Evolutionary conservation across 2,797 vertebrate genomes (phyloP).

Genomic region (Pelobates cultripes): DNA sequence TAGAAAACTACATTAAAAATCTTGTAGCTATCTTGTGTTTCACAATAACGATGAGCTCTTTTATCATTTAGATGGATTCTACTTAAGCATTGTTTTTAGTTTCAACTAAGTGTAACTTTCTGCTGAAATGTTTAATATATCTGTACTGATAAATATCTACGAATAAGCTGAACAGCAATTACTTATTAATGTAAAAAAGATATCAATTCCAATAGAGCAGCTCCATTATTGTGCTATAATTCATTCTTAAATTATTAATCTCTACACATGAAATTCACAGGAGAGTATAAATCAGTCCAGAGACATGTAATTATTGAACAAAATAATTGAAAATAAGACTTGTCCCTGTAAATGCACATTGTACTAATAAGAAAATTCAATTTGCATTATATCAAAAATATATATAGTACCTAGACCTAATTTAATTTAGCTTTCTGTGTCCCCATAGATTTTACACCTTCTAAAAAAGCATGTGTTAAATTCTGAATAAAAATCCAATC

Average conservation of each 20-base stretch:
- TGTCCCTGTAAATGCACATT: constrained; percentile 32
- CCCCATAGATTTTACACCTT: background rate
- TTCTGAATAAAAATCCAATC: background rate
- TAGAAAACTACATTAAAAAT: too few relatives aligned
- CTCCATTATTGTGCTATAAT: constrained; percentile 20
- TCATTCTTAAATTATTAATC: constrained; percentile 36
- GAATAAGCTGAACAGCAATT: background rate
- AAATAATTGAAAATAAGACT: constrained; percentile 49
- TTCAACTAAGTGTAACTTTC: background rate
- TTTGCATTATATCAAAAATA: constrained; percentile 49
- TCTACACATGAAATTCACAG: constrained; percentile 13
- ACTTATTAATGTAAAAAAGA: constrained; percentile 9
- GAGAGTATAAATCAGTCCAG: constrained; percentile 32
- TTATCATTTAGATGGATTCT: too few relatives aligned
- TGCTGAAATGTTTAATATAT: background rate
- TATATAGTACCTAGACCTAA: background rate
- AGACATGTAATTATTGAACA: constrained; percentile 49
- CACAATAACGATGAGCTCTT: too few relatives aligned
- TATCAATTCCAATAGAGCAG: constrained; percentile 15
- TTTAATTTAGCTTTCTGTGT: background rate
- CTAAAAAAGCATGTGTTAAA: background rate
- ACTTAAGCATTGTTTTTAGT: background rate
- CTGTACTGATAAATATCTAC: background rate
- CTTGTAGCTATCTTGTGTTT: too few relatives aligned
- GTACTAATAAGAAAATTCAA: constrained; percentile 37